A percentile compares a stretch with the other conserved stretches of the same genome.
Evolutionary conservation across 2,113 vertebrate species (phyloP).

Genomic region (Anoura caudifer): DNA sequence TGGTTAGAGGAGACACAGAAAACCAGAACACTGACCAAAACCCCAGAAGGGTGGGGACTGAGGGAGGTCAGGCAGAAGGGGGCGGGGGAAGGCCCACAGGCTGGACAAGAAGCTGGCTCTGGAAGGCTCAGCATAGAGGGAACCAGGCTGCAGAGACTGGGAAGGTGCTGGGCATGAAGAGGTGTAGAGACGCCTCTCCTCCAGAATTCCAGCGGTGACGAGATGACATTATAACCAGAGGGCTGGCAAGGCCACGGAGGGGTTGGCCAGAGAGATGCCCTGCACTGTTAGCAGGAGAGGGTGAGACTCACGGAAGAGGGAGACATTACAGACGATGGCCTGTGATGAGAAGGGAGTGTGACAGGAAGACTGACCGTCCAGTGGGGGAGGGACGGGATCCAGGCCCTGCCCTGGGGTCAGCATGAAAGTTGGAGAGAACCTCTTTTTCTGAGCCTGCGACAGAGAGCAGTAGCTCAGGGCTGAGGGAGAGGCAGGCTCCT

Average conservation of each 20-base stretch:
- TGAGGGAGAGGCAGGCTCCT: not conserved
- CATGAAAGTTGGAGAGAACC: not conserved
- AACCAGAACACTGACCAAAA: not conserved
- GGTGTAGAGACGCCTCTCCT: not conserved
- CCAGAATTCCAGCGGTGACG: not conserved
- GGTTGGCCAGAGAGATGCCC: not conserved
- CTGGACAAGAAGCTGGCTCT: not conserved
- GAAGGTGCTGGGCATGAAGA: not conserved
- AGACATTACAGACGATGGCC: not conserved
- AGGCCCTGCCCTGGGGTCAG: not conserved
- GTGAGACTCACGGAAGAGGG: not conserved
- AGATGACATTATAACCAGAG: not conserved
- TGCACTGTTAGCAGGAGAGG: accelerated
- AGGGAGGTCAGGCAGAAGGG: not conserved
- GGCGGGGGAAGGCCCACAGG: not conserved
- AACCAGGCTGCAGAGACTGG: not conserved
- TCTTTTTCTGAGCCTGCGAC: not conserved
- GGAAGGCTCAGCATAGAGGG: not conserved
- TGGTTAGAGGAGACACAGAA: not conserved
- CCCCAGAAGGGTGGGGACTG: not conserved
- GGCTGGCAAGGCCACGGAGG: not conserved
- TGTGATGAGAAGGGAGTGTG: not conserved
- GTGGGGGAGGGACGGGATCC: not conserved
- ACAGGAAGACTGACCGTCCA: accelerated
- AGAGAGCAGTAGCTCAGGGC: not conserved